phyloP scores from a whole-genome alignment of 2,113 vertebrate genomes.

The Megaleporinus macrocephalus region DNA sequence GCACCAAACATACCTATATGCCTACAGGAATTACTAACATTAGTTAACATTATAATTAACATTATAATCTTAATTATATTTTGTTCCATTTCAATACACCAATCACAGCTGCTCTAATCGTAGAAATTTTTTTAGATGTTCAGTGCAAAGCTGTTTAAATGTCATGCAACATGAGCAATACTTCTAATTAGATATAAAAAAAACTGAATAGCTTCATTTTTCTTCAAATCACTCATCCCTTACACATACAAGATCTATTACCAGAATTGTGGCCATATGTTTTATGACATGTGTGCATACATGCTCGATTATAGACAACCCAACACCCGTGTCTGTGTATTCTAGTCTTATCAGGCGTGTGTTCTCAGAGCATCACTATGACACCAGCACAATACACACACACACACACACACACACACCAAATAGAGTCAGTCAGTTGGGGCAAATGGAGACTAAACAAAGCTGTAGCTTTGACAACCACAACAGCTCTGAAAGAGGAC shows the following conservation, averaged over 20 bases:
- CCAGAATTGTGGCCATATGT: neutral
- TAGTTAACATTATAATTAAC: too few relatives aligned
- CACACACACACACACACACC: neutral
- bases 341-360: conserved; percentile 30
- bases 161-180: too few relatives aligned
- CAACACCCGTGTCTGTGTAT: conserved; percentile 19
- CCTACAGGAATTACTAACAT: neutral
- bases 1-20: neutral
- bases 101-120: too few relatives aligned
- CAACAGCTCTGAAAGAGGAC: neutral
- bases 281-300: neutral
- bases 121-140: too few relatives aligned
- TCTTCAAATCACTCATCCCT: too few relatives aligned
- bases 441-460: conserved; percentile 16
- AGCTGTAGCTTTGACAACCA: conserved; percentile 4
- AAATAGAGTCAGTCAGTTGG: neutral
- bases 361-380: conserved; percentile 30
- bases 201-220: too few relatives aligned
- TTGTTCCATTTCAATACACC: too few relatives aligned
- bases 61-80: too few relatives aligned
- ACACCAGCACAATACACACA: conserved; percentile 24
- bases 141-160: too few relatives aligned
- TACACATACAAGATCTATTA: too few relatives aligned
- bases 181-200: too few relatives aligned
- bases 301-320: conserved; percentile 9